These are phyloP conservation scores for Sarcophilus harrisii DNA, from an alignment of 2,797 vertebrate species.

Conservation along the genomic window DNA sequence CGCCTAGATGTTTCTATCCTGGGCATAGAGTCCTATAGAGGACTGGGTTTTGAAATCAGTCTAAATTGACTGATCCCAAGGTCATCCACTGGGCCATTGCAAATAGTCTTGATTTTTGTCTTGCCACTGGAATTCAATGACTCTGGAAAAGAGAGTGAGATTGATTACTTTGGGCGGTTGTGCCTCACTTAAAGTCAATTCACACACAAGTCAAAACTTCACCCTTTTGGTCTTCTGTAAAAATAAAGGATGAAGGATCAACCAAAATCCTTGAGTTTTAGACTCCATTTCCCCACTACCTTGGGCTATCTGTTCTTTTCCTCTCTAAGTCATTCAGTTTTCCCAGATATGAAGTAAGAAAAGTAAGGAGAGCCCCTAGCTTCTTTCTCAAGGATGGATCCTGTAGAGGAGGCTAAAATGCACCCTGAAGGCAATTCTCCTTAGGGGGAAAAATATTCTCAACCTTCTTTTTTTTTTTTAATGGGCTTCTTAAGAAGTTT, in stretches of 20 bases:
- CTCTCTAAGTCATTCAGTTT: not conserved
- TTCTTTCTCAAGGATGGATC: not conserved
- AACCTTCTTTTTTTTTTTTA: not conserved
- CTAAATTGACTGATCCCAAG: not conserved
- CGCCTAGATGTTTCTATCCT: slow-evolving; percentile 15
- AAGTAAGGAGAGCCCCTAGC: too few species aligned
- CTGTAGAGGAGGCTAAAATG: not conserved
- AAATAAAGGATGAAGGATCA: not conserved
- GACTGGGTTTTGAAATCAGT: not conserved
- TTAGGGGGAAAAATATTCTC: not conserved
- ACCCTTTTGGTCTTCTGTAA: not conserved
- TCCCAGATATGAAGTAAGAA: not conserved
- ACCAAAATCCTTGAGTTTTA: not conserved
- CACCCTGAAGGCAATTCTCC: not conserved
- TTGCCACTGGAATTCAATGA: not conserved
- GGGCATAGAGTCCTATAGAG: not conserved
- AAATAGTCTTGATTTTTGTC: not conserved
- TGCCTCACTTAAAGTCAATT: not conserved
- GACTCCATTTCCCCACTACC: not conserved
- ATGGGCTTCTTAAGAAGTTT: not conserved
- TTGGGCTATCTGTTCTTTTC: not conserved
- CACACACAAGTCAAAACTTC: too few species aligned
- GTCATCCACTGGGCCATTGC: not conserved
- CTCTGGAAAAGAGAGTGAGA: not conserved
- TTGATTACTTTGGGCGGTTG: not conserved